phyloP scores from a whole-genome alignment of 2,888 invertebrate species.

The Polydrusus pterygomalis region DNA sequence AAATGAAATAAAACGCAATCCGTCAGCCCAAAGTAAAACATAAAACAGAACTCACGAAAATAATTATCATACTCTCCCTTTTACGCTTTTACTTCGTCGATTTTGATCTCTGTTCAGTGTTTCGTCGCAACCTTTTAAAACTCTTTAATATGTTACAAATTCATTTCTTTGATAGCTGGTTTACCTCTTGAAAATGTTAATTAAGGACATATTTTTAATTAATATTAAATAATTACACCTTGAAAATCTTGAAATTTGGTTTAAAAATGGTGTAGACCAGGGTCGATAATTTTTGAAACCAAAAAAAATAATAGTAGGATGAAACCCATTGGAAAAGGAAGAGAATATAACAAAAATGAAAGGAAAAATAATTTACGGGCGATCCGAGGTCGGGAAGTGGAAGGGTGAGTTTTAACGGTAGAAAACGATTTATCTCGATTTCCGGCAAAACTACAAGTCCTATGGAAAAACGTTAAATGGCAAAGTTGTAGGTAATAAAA shows the following conservation, averaged over 20 bases:
- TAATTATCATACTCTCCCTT: conserved; percentile 27
- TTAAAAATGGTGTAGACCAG: no score
- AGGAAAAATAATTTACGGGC: no score
- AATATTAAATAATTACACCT: conserved; percentile 10
- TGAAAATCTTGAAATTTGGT: background rate
- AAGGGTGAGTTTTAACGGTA: no score
- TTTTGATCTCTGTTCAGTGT: conserved; percentile 22
- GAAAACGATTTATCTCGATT: no score
- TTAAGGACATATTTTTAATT: conserved; percentile 14
- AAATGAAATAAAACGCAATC: conserved; percentile 27
- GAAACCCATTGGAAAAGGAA: no score
- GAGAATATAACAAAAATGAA: no score
- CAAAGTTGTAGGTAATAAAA: no score
- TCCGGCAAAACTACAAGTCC: no score
- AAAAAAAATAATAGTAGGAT: no score
- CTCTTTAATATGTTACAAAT: conserved; percentile 17
- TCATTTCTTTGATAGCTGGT: conserved; percentile 5
- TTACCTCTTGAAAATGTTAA: conserved; percentile 7
- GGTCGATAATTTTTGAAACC: no score
- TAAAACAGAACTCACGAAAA: conserved; percentile 25
- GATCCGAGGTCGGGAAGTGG: no score
- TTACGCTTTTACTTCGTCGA: conserved; percentile 17
- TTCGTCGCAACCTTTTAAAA: conserved; percentile 21
- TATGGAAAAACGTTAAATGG: no score
- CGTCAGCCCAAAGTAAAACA: conserved; percentile 24